Evolutionary conservation across 2,113 vertebrate species (phyloP), one percentile per base, ranked within the genome.

Genomic region (Suricata suricatta): DNA sequence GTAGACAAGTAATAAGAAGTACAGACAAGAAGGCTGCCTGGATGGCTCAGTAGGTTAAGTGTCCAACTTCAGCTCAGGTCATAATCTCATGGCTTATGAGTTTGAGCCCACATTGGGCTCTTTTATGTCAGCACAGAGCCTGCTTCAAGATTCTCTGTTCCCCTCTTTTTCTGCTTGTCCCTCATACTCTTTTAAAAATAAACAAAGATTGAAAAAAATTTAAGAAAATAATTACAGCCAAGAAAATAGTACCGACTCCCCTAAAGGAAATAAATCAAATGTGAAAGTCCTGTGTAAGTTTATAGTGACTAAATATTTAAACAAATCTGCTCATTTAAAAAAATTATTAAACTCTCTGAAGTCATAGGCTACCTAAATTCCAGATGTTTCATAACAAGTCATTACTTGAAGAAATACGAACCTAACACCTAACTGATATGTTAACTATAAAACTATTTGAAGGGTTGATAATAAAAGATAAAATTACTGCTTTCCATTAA

Each of bases 331-430:
- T 74, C 13, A 25, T 80, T 92, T n/a, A 77, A 41, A 88, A 63
- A 71, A 84, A 96, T 77, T 29, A 57, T 86, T 74, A 80, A 93
- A 69, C 33, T 80, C 16, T 88, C 29, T 74, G 38, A 94, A 97
- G 89, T 88, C 15, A 44, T 31, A 85, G 15, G n/a, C 64, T 76
- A 19, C 4, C 16, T 82, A 87, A 92, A 82, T 96, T 94, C 21
- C 31, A 93, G 71, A 82, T 97, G 3, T 77, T 16, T 93, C 12
- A 29, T 60, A 60, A 60, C 5, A 80, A 57, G 79, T 50, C 13
- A 25, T 95, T 94, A 54, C 41, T 15, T 27, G 16, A 29, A 27
- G 31, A 94, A 90, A 77, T 14, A 88, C 14, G 81, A 35, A 63
- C 23, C 54, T 84, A 72, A 71, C 33, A 77, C 1, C 12, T 95